Percentiles rank a stretch among this genome's conserved stretches.
phyloP scores from a whole-genome alignment of 2,888 invertebrate species.

The Scaeva pyrastri region DNA sequence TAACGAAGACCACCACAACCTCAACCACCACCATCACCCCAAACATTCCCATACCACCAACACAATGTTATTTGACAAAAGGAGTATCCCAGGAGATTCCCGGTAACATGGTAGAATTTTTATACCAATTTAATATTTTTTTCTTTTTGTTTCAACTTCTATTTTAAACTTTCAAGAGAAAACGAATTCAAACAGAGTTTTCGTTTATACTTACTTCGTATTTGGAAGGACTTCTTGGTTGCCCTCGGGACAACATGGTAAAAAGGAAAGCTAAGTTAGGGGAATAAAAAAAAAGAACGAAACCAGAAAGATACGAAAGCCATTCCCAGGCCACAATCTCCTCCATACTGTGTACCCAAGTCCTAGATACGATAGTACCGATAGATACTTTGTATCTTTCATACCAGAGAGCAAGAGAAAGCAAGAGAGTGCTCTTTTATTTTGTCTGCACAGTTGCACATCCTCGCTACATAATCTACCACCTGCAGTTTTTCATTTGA shows the following conservation, averaged over 20 bases:
- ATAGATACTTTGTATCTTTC: constrained; percentile 69
- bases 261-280: constrained; percentile 35
- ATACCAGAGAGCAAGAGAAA: constrained; percentile 7
- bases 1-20: too few species aligned
- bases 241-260: constrained; percentile 32
- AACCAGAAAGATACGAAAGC: constrained; percentile 45
- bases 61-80: constrained; percentile 62
- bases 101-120: constrained; percentile 21
- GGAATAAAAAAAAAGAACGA: not conserved
- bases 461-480: constrained; percentile 43
- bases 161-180: constrained; percentile 54
- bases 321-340: constrained; percentile 60
- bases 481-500: constrained; percentile 65
- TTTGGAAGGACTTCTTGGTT: constrained; percentile 25
- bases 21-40: not conserved
- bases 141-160: constrained; percentile 13
- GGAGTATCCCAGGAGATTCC: constrained; percentile 47
- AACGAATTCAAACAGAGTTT: constrained; percentile 46
- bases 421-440: constrained; percentile 42
- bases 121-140: constrained; percentile 4
- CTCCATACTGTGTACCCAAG: not conserved
- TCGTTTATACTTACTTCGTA: constrained; percentile 8
- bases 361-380: constrained; percentile 28
- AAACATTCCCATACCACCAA: constrained; percentile 23
- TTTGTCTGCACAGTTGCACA: constrained; percentile 14